Conservation (phyloP, 2,113 vertebrate species). For the Bubo blakistoni region DNA sequence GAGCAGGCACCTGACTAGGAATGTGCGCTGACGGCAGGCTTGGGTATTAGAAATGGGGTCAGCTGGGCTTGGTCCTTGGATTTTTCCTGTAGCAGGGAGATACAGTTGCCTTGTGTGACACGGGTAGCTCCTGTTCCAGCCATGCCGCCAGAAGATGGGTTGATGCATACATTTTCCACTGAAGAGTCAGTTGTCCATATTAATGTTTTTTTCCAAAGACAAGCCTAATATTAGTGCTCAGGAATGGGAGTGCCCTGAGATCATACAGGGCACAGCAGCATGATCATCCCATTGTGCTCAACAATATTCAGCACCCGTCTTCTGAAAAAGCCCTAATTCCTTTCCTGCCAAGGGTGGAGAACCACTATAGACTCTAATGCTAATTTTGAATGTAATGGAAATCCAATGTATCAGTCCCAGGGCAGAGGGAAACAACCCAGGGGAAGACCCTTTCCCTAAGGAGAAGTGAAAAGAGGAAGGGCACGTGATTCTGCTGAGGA, state of each 20-base stretch:
- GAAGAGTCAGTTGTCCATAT: neutral
- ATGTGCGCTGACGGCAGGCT: fast-evolving
- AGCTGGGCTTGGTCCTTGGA: neutral
- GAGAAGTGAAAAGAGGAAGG: neutral
- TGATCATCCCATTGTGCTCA: neutral
- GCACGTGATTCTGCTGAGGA: neutral
- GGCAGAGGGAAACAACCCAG: neutral
- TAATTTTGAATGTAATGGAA: neutral
- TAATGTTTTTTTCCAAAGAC: neutral
- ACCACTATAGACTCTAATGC: neutral
- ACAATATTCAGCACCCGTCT: neutral
- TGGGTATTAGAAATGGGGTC: neutral
- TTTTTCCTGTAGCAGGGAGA: neutral
- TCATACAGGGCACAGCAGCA: neutral
- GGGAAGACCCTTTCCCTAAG: neutral
- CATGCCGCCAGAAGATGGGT: neutral
- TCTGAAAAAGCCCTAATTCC: neutral
- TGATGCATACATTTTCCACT: neutral
- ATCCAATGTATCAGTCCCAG: neutral
- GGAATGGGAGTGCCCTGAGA: neutral
- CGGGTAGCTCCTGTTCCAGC: neutral
- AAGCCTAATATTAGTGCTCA: neutral
- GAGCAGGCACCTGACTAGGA: neutral
- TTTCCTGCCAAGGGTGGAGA: neutral
- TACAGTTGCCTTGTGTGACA: neutral